Evolutionary conservation across 1,140 invertebrate species (phyloP).

Genomic region (Acromyrmex heyeri): DNA sequence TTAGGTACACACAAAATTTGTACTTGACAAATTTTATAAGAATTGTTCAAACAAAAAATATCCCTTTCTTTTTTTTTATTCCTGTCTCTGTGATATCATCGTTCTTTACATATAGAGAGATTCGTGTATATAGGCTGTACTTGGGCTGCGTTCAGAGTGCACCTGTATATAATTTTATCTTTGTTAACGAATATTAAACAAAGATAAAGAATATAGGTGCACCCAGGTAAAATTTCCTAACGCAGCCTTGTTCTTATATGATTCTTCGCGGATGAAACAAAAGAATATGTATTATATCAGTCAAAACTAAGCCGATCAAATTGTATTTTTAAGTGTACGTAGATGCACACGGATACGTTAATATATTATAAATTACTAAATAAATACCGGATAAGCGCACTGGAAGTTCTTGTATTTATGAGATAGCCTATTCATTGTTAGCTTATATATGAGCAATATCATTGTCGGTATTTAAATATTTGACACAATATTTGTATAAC

Average conservation of each 20-base stretch:
- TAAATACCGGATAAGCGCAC: constrained; percentile 64
- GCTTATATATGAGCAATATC: neutral
- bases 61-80: constrained; percentile 36
- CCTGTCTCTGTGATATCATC: constrained; percentile 74
- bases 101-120: constrained; percentile 64
- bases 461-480: constrained; percentile 4
- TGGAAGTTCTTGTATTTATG: neutral
- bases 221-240: too few species aligned
- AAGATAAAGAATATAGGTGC: too few species aligned
- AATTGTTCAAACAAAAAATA: constrained; percentile 59
- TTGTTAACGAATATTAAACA: too few species aligned
- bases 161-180: too few species aligned
- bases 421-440: constrained; percentile 31
- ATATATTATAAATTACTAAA: constrained; percentile 75
- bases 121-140: constrained; percentile 10
- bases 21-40: constrained; percentile 65
- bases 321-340: constrained; percentile 77
- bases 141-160: too few species aligned
- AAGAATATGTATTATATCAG: constrained; percentile 71
- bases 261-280: constrained; percentile 69
- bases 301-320: constrained; percentile 71
- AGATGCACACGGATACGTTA: constrained; percentile 68
- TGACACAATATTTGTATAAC: constrained; percentile 2
- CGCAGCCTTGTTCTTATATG: constrained; percentile 53
- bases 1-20: constrained; percentile 38